Percentiles rank a stretch among this genome's conserved stretches.
Conservation (phyloP, 1,140 invertebrate genomes). For the Penaeus japonicus region DNA sequence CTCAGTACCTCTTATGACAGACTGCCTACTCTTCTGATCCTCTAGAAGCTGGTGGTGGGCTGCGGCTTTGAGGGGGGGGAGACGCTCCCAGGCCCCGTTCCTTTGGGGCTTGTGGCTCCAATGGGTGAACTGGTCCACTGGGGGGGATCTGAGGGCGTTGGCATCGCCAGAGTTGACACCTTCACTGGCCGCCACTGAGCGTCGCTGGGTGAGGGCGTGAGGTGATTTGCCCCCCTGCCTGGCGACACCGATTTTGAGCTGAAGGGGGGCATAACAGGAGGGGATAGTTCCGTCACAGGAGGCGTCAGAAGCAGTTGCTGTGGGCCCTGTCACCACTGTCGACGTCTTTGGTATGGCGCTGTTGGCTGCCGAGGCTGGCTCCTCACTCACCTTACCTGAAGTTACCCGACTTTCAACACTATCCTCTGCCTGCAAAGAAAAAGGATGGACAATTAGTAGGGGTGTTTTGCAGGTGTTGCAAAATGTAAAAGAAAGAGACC, state of each 20-base stretch:
- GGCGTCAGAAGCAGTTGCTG: neutral
- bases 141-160: neutral
- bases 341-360: slow-evolving; percentile 16
- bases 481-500: too few relatives aligned
- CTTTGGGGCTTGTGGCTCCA: neutral
- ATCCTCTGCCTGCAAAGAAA: slow-evolving; percentile 3
- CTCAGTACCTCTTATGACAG: slow-evolving; percentile 36
- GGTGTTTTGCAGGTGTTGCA: too few relatives aligned
- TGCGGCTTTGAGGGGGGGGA: slow-evolving; percentile 21
- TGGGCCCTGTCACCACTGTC: neutral
- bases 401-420: neutral
- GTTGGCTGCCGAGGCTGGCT: neutral
- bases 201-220: neutral
- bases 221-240: slow-evolving; percentile 41
- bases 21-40: slow-evolving; percentile 31
- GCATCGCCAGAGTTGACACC: slow-evolving; percentile 49
- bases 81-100: neutral
- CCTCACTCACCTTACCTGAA: slow-evolving; percentile 12
- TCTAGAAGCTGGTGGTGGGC: slow-evolving; percentile 4
- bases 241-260: slow-evolving; percentile 45
- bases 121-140: slow-evolving; percentile 22
- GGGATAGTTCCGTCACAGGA: slow-evolving; percentile 23
- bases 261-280: slow-evolving; percentile 47
- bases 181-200: slow-evolving; percentile 41
- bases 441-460: neutral